Base-by-base conservation (phyloP, 1,140 invertebrate genomes). In the Drosophila fuyamai region DNA sequence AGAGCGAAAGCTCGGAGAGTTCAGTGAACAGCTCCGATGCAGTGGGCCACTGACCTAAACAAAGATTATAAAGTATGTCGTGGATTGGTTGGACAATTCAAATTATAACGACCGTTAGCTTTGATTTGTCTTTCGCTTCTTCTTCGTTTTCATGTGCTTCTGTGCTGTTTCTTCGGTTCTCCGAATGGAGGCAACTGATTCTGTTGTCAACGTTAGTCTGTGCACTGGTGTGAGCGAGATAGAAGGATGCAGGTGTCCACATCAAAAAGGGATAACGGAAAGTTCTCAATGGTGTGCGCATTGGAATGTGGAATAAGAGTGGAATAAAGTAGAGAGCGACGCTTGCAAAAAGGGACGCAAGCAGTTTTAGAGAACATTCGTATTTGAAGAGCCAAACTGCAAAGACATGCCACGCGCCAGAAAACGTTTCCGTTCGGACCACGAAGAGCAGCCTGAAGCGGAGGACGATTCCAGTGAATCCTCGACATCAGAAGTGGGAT, bases 401-500 rank as follows among this genome's bases (percentile, higher is more conserved):
- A 5, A 40, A 40, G 38, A 40, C 38, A 40, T 40, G 13, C 38
- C 38, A 40, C 38, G 12, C 38, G 4, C 38, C 38, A 40, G 40
- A 41, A 41, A n/a, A 7, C 29, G 13, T 41, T 41, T n/a, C 40
- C 5, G 40, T 41, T 41, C 1, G 13, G 13, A n/a, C 13, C 40
- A 41, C 29, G 29, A 32, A 32, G 29, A 32, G 29, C 29, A 41
- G 9, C 14, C 9, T 5, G 44, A 46, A 23, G 14, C 9, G 1
- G 44, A 46, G 9, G 14, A 50, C 46, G 4, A 48, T 48, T 48
- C 46, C 3, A 27, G 23, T 48, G 23, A 48, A n/a, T 48, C 23
- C 13, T 3, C 23, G 23, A 48, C 13, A 48, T 48, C 18, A 48
- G 23, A 48, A 27, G 46, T 48, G 46, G 23, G 12, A 48, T 48